Conservation (phyloP, 2,113 vertebrate species). For the Sturnus vulgaris region DNA sequence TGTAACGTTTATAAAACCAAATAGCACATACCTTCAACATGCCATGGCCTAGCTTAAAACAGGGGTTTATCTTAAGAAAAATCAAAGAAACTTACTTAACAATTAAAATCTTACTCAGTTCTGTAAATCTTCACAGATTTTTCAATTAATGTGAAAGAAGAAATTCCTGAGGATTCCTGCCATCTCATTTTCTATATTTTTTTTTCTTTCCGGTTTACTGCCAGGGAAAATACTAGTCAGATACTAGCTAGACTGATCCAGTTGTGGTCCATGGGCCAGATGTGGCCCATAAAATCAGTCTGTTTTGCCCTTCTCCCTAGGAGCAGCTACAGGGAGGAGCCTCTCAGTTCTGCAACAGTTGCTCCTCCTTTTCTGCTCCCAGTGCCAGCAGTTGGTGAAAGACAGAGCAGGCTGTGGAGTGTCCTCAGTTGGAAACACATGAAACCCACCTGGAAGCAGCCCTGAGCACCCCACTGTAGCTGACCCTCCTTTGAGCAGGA, state of each 20-base stretch:
- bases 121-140: neutral
- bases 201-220: neutral
- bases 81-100: neutral
- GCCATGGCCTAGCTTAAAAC: neutral
- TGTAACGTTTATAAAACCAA: neutral
- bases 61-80: neutral
- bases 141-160: neutral
- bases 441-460: neutral
- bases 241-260: neutral
- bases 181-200: neutral
- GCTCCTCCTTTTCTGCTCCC: neutral
- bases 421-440: neutral
- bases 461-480: neutral
- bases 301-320: neutral
- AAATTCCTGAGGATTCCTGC: neutral
- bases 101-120: neutral
- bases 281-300: neutral
- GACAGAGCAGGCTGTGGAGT: neutral
- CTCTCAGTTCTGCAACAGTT: neutral
- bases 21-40: neutral
- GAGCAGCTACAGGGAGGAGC: neutral
- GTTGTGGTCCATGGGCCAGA: neutral
- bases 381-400: neutral
- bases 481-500: neutral
- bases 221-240: neutral